phyloP scores from a whole-genome alignment of 2,888 invertebrate genomes.

The Drosophila mimica region DNA sequence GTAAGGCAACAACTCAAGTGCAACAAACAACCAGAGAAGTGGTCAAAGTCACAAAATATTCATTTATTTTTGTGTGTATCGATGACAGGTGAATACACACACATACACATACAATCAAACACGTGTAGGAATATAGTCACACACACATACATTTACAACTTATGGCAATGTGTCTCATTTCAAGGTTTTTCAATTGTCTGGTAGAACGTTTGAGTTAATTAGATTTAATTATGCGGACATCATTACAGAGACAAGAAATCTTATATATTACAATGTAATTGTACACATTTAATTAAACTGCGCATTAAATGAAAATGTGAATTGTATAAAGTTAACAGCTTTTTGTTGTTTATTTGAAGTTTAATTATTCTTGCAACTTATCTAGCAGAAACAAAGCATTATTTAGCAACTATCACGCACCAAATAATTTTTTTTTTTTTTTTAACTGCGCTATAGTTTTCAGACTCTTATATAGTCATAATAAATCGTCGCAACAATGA shows the following conservation, averaged over 20 bases:
- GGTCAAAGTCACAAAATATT: constrained; percentile 13
- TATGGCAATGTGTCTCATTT: constrained; percentile 1
- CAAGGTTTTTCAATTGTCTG: constrained; percentile 4
- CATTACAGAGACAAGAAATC: not conserved
- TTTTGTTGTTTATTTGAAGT: not conserved
- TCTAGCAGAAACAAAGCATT: not conserved
- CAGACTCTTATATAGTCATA: not conserved
- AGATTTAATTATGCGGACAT: not conserved
- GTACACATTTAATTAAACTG: not conserved
- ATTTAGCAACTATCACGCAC: not conserved
- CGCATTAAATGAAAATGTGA: not conserved
- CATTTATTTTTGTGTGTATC: not conserved
- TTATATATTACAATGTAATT: not conserved
- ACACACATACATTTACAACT: not conserved
- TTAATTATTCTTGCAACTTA: not conserved
- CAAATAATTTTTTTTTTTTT: not conserved
- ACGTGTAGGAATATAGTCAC: not conserved
- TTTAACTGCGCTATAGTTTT: not conserved
- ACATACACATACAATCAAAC: constrained; percentile 2
- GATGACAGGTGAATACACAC: constrained; percentile 8
- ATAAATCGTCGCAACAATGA: constrained; percentile 27
- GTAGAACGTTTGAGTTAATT: not conserved
- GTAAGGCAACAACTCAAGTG: constrained; percentile 1
- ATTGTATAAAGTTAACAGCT: not conserved
- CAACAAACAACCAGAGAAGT: not conserved